phyloP scores from a whole-genome alignment of 2,888 invertebrate species.

The Cosmia pyralina region DNA sequence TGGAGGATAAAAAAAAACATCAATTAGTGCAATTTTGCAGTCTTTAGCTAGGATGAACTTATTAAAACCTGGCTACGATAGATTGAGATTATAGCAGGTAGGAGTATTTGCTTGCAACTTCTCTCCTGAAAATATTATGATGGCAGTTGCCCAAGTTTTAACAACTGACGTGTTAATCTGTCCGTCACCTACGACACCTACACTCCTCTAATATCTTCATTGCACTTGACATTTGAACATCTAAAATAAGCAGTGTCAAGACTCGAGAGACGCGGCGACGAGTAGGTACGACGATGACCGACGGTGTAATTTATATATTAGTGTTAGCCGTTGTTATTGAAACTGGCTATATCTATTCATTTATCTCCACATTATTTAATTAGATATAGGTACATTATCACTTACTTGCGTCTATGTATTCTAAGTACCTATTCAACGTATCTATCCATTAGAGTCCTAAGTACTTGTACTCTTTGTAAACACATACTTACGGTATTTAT shows the following conservation, averaged over 20 bases:
- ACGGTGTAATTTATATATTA: conserved; percentile 3
- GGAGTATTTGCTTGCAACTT: conserved; percentile 9
- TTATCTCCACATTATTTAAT: background rate
- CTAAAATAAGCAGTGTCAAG: conserved; percentile 51
- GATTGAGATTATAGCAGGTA: conserved; percentile 1
- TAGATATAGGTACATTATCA: background rate
- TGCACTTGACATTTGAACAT: conserved; percentile 46
- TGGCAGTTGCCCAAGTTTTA: conserved; percentile 51
- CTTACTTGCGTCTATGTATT: background rate
- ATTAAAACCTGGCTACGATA: background rate
- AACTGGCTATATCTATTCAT: conserved; percentile 5
- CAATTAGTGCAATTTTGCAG: background rate
- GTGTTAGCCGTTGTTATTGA: conserved; percentile 16
- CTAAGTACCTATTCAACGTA: conserved; percentile 10
- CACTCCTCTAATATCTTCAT: conserved; percentile 42
- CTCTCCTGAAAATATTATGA: conserved; percentile 30
- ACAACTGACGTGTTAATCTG: conserved; percentile 29
- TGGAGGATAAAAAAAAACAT: background rate
- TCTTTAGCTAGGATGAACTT: background rate
- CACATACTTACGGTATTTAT: conserved; percentile 41
- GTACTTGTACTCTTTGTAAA: background rate
- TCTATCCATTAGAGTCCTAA: conserved; percentile 33
- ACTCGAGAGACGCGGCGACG: conserved; percentile 19
- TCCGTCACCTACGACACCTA: conserved; percentile 47
- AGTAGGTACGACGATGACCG: background rate